Evolutionary conservation across 2,113 vertebrate genomes (phyloP).

Genomic region (Pandion haliaetus): DNA sequence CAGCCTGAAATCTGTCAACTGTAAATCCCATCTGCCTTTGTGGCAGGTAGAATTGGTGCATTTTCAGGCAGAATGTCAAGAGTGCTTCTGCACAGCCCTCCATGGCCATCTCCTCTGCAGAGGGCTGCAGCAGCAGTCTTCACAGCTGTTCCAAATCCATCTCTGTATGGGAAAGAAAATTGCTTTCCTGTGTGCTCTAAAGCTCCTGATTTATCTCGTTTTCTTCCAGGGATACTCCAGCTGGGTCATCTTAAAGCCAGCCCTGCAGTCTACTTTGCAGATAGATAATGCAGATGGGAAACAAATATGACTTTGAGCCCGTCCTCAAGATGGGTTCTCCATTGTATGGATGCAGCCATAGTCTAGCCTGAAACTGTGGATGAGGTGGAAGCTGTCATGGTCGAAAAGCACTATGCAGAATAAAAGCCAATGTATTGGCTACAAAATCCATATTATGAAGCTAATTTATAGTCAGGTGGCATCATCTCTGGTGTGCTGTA

Average conservation of each 20-base stretch:
- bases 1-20: not conserved
- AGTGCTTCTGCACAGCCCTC: not conserved
- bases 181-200: not conserved
- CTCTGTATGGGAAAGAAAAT: not conserved
- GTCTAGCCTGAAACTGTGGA: not conserved
- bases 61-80: not conserved
- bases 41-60: not conserved
- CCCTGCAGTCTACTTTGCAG: not conserved
- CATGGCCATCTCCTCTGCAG: not conserved
- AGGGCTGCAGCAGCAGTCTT: not conserved
- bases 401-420: not conserved
- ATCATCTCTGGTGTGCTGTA: not conserved
- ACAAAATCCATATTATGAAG: not conserved
- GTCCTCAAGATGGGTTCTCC: not conserved
- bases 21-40: not conserved
- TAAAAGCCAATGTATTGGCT: not conserved
- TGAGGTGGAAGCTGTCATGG: not conserved
- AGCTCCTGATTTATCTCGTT: not conserved
- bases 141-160: not conserved
- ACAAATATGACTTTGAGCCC: not conserved
- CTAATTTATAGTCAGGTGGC: not conserved
- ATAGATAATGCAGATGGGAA: not conserved
- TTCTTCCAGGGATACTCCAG: not conserved
- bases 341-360: not conserved
- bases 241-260: slow-evolving; percentile 1